phyloP scores from a whole-genome alignment of 2,888 invertebrate genomes.

The Plemyria rubiginata region DNA sequence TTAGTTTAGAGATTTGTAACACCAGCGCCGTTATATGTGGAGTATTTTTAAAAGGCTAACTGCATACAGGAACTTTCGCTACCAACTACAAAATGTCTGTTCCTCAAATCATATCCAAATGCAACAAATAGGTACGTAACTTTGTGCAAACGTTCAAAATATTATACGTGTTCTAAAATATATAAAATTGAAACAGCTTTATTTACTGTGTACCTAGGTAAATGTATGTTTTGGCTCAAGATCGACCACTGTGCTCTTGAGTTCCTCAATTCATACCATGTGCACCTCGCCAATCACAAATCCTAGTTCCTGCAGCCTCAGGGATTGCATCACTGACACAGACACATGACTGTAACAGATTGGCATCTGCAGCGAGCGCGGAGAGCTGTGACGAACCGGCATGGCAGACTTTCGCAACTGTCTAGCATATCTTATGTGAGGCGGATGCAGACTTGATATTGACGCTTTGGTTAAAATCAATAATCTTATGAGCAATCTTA shows the following conservation, averaged over 20 bases:
- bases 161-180: not conserved
- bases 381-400: conserved; percentile 68
- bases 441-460: conserved; percentile 34
- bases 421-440: conserved; percentile 51
- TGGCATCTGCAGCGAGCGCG: conserved; percentile 61
- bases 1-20: conserved; percentile 19
- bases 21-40: not conserved
- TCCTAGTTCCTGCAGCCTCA: conserved; percentile 36
- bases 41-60: not conserved
- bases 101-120: too few relatives aligned
- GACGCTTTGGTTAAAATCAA: conserved; percentile 16
- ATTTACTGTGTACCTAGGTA: not conserved
- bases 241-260: not conserved
- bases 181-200: not conserved
- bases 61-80: not conserved
- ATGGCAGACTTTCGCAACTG: conserved; percentile 71
- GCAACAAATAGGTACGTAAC: too few relatives aligned
- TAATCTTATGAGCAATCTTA: conserved; percentile 6
- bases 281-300: conserved; percentile 17
- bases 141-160: too few relatives aligned
- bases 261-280: conserved; percentile 13
- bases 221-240: not conserved
- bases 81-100: too few relatives aligned
- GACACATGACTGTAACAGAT: conserved; percentile 69
- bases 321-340: conserved; percentile 69